Base-by-base conservation (phyloP, 2,888 invertebrate genomes). In the Tyria jacobaeae region DNA sequence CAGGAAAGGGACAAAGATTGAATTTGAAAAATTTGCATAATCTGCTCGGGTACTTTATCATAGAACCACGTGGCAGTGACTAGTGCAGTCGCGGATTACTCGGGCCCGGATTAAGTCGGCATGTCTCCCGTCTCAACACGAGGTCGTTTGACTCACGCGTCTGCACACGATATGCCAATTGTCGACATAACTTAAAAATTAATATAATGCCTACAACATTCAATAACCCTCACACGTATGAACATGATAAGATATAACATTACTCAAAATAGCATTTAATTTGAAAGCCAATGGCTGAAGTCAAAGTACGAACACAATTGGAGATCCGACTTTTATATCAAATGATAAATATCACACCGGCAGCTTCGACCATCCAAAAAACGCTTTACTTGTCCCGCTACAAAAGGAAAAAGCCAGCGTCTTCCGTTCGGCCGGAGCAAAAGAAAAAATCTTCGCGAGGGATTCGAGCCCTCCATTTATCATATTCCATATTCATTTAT, bases 401-500 rank as follows among this genome's bases (percentile, higher is more conserved):
- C 92, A 94, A 93, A 94, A 91, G 93, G 91, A 94, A 93, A 93
- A 93, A 93, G 93, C 90, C 91, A 90, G 82, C 91, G 88, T 89
- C 94, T 94, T 94, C 93, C 94, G 92, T 93, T 92, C 92, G 92
- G 91, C 82, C 92, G 91, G 88, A 89, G 91, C 85, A 87, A 89
- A 91, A 90, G 92, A 93, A 94, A 94, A 93, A 94, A 93, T 92
- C 89, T 91, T 91, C 85, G 92, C 92, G 90, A 92, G 92, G 94
- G 92, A 91, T 89, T 89, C 89, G 85, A 84, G 88, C 87, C 88
- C 89, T 88, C 91, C 93, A 94, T 94, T 94, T 94, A 94, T 94
- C 93, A 94, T 94, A 94, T 94, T 94, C 94, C 93, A 94, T 94
- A 94, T 94, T 94, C 94, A 94, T 94, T 94, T 94, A 93, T 94